A percentile compares a stretch with the other conserved stretches of the same genome.
phyloP scores from a whole-genome alignment of 2,113 vertebrate genomes.

The Psittacara wagleri region DNA sequence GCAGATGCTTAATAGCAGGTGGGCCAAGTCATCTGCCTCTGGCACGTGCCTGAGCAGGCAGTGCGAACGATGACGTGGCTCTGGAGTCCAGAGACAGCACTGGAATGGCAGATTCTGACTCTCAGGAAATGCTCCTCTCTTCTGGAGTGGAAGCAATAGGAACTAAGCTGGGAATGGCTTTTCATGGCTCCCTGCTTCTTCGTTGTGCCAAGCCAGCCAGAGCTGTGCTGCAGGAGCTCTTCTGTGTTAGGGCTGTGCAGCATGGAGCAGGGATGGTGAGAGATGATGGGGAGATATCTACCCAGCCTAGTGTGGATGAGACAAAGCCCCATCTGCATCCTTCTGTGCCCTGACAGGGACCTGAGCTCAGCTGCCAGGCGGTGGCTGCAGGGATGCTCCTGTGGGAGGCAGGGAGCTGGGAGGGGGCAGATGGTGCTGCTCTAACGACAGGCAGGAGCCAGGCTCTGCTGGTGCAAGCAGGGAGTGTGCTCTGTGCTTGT shows the following conservation, averaged over 20 bases:
- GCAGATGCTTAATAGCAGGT: not conserved
- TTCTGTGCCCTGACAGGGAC: not conserved
- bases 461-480: not conserved
- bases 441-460: accelerated
- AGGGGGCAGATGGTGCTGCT: not conserved
- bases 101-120: not conserved
- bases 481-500: not conserved
- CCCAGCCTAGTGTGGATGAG: not conserved
- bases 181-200: not conserved
- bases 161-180: not conserved
- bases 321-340: not conserved
- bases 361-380: not conserved
- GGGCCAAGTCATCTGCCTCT: not conserved
- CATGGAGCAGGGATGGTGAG: not conserved
- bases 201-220: not conserved
- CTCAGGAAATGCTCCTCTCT: not conserved
- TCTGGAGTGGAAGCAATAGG: not conserved
- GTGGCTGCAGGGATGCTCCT: not conserved
- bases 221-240: not conserved
- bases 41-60: not conserved
- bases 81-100: accelerated
- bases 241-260: accelerated
- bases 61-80: accelerated
- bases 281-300: not conserved
- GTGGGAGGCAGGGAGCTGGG: not conserved